These are phyloP conservation scores for Trogon melanurus DNA, from an alignment of 2,113 vertebrate species.

Conservation along the genomic window DNA sequence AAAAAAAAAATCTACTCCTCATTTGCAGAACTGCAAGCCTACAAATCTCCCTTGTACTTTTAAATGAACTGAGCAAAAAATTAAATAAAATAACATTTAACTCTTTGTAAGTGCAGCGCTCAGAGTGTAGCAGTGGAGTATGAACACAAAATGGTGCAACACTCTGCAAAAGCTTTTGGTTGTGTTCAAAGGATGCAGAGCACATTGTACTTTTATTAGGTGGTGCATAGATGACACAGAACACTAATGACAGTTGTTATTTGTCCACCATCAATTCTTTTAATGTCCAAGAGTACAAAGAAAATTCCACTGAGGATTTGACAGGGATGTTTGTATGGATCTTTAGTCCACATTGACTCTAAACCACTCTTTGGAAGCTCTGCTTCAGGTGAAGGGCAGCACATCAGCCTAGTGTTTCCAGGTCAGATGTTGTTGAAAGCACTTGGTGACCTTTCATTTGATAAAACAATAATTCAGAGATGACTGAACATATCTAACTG, in stretches of 20 bases:
- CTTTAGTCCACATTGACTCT: not conserved
- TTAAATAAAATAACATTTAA: not conserved
- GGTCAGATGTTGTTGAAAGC: conserved; percentile 10
- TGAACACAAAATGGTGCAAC: not conserved
- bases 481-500: conserved; percentile 19
- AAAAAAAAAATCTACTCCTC: not conserved
- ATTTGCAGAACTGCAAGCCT: not conserved
- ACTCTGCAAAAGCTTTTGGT: not conserved
- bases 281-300: not conserved
- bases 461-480: conserved; percentile 46
- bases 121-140: not conserved
- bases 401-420: not conserved
- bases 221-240: not conserved
- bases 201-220: not conserved
- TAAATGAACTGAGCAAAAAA: not conserved
- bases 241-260: not conserved
- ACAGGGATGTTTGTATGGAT: not conserved
- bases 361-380: not conserved
- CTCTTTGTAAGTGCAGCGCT: not conserved
- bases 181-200: not conserved
- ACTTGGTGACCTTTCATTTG: not conserved
- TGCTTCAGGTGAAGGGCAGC: not conserved
- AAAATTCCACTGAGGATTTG: not conserved
- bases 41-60: not conserved
- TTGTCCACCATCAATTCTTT: not conserved